Conservation (phyloP, 1,140 invertebrate genomes). For the Prorops nasuta region DNA sequence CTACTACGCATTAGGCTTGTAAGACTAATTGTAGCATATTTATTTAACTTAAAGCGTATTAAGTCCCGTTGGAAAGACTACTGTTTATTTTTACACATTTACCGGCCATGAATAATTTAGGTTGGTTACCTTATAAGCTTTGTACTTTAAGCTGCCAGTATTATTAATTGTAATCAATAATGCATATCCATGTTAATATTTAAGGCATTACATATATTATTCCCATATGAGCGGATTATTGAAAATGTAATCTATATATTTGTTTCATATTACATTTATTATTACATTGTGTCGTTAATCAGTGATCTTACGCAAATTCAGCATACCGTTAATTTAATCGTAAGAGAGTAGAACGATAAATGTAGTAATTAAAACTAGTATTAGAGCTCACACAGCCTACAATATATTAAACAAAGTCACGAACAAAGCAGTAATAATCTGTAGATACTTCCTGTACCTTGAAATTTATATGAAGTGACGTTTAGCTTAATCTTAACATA, state of each 20-base stretch:
- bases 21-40: too few relatives aligned
- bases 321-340: conserved; percentile 33
- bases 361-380: conserved; percentile 31
- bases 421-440: conserved; percentile 35
- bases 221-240: conserved; percentile 26
- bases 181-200: conserved; percentile 46
- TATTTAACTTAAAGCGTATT: too few relatives aligned
- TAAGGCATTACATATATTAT: conserved; percentile 35
- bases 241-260: conserved; percentile 35
- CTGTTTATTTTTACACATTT: too few relatives aligned
- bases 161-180: conserved; percentile 50
- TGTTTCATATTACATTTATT: conserved; percentile 38
- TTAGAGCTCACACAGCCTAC: conserved; percentile 18
- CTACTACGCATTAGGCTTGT: too few relatives aligned
- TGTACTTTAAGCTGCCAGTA: conserved; percentile 49
- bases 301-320: conserved; percentile 22
- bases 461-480: conserved; percentile 46
- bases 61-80: too few relatives aligned
- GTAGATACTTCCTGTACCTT: conserved; percentile 52
- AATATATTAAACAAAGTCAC: too few relatives aligned
- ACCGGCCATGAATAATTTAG: too few relatives aligned
- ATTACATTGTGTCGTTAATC: conserved; percentile 28
- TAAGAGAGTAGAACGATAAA: conserved; percentile 29
- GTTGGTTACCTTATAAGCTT: too few relatives aligned
- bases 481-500: conserved; percentile 16